A percentile compares a stretch with the other conserved stretches of the same genome.
Conservation (phyloP, 1,140 invertebrate genomes). For the Nebria ingens region DNA sequence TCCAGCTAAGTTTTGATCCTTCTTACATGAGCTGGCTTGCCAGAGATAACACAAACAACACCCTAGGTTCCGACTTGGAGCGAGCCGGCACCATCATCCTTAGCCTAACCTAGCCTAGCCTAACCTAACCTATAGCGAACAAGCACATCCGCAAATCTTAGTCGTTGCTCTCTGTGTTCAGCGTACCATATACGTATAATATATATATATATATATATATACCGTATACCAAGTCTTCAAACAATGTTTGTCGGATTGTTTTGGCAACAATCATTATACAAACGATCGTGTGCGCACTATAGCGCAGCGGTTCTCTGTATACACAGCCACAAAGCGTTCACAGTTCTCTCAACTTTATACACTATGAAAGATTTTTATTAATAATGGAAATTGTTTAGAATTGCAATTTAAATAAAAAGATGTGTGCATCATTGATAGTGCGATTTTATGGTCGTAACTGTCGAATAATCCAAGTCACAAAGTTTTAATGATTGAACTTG, state of each 20-base stretch:
- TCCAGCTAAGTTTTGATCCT: slow-evolving; percentile 8
- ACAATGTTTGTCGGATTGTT: slow-evolving; percentile 3
- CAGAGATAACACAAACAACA: slow-evolving; percentile 9
- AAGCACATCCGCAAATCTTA: neutral
- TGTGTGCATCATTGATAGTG: no score
- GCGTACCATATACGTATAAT: neutral
- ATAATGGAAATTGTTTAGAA: no score
- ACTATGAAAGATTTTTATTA: no score
- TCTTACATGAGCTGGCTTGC: slow-evolving; percentile 8
- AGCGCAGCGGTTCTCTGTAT: neutral
- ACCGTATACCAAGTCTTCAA: neutral
- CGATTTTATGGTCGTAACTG: no score
- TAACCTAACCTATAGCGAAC: no score
- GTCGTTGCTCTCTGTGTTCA: no score
- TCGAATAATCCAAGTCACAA: no score
- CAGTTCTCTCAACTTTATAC: no score
- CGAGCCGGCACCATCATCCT: no score
- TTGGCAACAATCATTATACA: slow-evolving; percentile 7
- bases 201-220: neutral
- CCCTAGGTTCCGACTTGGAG: neutral
- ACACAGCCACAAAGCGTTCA: no score
- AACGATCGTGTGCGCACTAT: neutral
- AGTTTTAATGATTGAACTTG: no score
- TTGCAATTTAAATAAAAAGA: neutral
- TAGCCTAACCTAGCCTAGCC: no score